Percentiles rank a stretch among this genome's conserved stretches.
These are phyloP conservation scores for Macrosteles quadrilineatus DNA, from an alignment of 1,140 invertebrate species.

Conservation along the genomic window DNA sequence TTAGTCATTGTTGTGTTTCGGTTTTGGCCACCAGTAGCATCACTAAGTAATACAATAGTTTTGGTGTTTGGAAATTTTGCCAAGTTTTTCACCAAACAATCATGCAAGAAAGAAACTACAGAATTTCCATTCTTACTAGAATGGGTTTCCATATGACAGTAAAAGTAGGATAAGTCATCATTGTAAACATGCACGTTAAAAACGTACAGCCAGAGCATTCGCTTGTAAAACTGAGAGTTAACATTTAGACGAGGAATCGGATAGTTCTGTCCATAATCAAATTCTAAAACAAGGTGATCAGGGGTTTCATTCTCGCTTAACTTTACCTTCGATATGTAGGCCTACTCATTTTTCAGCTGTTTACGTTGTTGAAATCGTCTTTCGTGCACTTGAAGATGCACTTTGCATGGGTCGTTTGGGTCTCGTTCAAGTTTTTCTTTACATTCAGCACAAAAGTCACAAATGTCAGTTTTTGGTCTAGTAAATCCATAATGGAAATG, in stretches of 20 bases:
- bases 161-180: slow-evolving; percentile 30
- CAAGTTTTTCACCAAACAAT: slow-evolving; percentile 13
- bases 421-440: slow-evolving; percentile 27
- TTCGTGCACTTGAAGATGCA: slow-evolving; percentile 26
- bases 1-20: slow-evolving; percentile 28
- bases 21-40: slow-evolving; percentile 29
- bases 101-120: slow-evolving; percentile 26
- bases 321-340: slow-evolving; percentile 6
- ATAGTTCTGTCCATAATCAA: slow-evolving; percentile 36
- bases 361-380: slow-evolving; percentile 25
- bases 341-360: slow-evolving; percentile 20
- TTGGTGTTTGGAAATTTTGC: slow-evolving; percentile 14
- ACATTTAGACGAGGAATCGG: slow-evolving; percentile 31
- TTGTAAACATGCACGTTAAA: slow-evolving; percentile 35
- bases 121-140: slow-evolving; percentile 25
- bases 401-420: slow-evolving; percentile 28
- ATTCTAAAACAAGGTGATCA: slow-evolving; percentile 32
- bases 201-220: slow-evolving; percentile 33
- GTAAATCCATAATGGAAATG: slow-evolving; percentile 1
- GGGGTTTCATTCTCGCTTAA: background rate
- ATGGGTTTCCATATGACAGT: slow-evolving; percentile 29
- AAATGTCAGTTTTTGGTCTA: slow-evolving; percentile 29
- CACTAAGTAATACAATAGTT: slow-evolving; percentile 16
- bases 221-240: slow-evolving; percentile 34
- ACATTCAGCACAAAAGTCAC: slow-evolving; percentile 29